Percentiles rank a stretch among this genome's conserved stretches.
Conservation (phyloP, 2,113 vertebrate species). For the Caretta caretta region DNA sequence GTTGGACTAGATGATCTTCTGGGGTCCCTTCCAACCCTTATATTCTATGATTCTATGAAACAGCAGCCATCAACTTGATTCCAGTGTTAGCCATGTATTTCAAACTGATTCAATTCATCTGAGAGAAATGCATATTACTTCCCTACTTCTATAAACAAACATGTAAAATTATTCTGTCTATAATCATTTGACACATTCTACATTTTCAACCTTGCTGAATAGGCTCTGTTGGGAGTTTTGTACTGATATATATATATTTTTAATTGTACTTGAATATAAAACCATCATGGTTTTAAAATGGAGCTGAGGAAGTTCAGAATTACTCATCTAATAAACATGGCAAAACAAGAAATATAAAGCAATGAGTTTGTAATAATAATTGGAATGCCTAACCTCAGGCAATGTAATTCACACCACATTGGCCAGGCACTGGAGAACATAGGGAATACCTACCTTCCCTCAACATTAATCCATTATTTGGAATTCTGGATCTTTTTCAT, state of each 20-base stretch:
- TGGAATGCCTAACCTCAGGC: not conserved
- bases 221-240: not conserved
- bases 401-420: not conserved
- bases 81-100: not conserved
- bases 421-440: not conserved
- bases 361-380: not conserved
- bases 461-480: not conserved
- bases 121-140: not conserved
- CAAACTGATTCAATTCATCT: fast-evolving
- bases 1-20: no score
- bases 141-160: not conserved
- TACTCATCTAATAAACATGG: not conserved
- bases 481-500: not conserved
- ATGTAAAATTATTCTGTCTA: not conserved
- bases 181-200: not conserved
- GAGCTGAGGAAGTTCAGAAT: not conserved
- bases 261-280: not conserved
- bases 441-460: not conserved
- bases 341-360: not conserved
- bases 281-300: not conserved
- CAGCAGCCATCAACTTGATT: not conserved
- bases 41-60: no score
- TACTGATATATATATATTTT: not conserved
- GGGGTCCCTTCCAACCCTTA: no score
- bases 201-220: not conserved